phyloP scores from a whole-genome alignment of 2,113 vertebrate genomes.

The Marmota monax region DNA sequence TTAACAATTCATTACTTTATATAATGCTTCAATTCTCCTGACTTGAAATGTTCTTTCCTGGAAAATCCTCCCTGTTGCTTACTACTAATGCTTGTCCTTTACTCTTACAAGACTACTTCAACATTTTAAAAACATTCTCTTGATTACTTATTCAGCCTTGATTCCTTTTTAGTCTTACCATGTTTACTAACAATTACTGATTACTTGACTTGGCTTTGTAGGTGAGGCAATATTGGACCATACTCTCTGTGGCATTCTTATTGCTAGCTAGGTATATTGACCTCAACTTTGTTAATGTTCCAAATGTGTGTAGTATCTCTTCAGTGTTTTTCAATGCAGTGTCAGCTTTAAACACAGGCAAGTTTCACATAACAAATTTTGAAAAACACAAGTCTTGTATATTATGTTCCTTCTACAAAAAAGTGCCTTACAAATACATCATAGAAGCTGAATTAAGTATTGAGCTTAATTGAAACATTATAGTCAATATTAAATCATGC shows the following conservation, averaged over 20 bases:
- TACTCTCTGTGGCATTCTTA: not conserved
- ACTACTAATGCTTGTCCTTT: not conserved
- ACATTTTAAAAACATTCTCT: not conserved
- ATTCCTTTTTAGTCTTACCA: conserved; percentile 31
- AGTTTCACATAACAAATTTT: conserved; percentile 2
- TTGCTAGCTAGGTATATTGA: not conserved
- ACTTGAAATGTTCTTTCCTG: not conserved
- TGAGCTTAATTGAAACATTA: conserved; percentile 43
- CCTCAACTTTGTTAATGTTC: not conserved
- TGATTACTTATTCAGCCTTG: not conserved
- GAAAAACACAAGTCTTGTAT: not conserved
- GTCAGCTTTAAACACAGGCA: not conserved
- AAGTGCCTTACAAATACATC: not conserved
- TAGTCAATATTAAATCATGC: not conserved
- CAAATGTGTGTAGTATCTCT: not conserved
- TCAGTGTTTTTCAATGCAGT: not conserved
- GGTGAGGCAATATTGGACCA: not conserved
- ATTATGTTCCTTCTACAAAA: conserved; percentile 33
- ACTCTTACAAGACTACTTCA: not conserved
- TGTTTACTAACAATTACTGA: not conserved
- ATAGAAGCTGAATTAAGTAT: not conserved
- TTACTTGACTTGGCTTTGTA: not conserved
- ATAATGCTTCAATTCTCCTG: conserved; percentile 5
- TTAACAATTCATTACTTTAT: no score
- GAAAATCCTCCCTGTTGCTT: not conserved